Base-by-base conservation (phyloP, 2,797 vertebrate genomes). In the Atherinosoma microstoma region DNA sequence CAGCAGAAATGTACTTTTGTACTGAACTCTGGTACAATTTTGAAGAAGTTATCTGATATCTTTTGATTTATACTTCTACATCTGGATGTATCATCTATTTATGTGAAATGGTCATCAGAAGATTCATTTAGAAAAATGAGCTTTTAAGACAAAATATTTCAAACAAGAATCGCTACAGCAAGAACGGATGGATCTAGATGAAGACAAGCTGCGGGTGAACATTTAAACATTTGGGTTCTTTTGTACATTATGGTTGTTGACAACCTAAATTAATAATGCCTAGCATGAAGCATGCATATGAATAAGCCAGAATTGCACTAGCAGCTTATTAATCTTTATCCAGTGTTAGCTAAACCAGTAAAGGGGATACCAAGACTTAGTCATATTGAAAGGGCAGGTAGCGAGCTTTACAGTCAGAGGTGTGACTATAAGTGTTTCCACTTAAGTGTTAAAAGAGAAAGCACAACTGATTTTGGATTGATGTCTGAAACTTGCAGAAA, bases 1-100 rank as follows among this genome's bases (percentile, higher is more conserved):
- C 18, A 67, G 18, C 22, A 64, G 4, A 47, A 24, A 35, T 49
- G 8, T 49, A 27, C 7, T 47, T 51, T 35, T 22, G 2, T 30
- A 30, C 32, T 67, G n/a, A 56, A 73, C 13, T 66, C 58, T n/a
- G 6, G 2, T 20, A 27, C 34, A 30, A 8, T 22, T 75, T 13
- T 36, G 1, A 34, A 24, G 22, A 8, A 65, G n/a, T 16, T 7
- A 1, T 49, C 8, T 4, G 2, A 40, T 15, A 2, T 6, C n/a
- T 49, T 1, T 34, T 32, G 8, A 11, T 18, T 34, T 56, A 29
- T 36, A 29, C 30, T 38, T 58, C 6, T n/a, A 12, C 20, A 32
- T 49, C 11, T 11, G 0, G 27, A 54, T 5, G 9, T 45, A 34
- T 70, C 2, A 40, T 10, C 49, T 27, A n/a, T 9, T 24, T 27